These are phyloP conservation scores for Eulemur rubriventer DNA, from an alignment of 2,797 vertebrate genomes.

Conservation along the genomic window DNA sequence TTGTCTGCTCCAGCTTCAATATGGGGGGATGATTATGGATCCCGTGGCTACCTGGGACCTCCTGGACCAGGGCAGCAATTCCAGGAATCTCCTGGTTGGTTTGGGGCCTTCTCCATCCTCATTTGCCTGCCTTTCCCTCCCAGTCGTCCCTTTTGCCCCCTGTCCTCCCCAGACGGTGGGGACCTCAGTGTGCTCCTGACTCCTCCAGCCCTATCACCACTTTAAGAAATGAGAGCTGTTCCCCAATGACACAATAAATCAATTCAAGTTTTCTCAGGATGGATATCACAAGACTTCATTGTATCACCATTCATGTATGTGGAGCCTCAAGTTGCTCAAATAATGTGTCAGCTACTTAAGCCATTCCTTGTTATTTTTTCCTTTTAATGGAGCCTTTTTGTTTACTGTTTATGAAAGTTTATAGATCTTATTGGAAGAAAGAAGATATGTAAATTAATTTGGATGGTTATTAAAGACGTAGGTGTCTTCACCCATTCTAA, in stretches of 20 bases:
- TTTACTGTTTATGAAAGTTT: not conserved
- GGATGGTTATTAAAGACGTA: not conserved
- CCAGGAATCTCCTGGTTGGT: not conserved
- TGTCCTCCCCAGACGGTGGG: not conserved
- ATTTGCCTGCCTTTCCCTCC: not conserved
- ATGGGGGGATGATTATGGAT: too few species aligned
- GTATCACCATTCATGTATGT: not conserved
- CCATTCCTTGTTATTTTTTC: not conserved
- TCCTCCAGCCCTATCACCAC: not conserved
- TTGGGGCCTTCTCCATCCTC: not conserved
- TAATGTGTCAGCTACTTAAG: not conserved
- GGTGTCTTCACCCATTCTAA: not conserved
- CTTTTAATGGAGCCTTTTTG: not conserved
- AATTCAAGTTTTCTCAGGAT: not conserved
- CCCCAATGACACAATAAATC: not conserved
- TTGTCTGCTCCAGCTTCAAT: not conserved
- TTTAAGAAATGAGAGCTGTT: not conserved
- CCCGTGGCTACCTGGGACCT: not conserved
- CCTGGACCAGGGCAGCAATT: not conserved
- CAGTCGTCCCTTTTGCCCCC: not conserved
- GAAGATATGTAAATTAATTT: conserved; percentile 8
- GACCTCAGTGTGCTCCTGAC: not conserved
- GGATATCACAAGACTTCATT: not conserved
- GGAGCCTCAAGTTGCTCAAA: not conserved
- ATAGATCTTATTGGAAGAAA: not conserved